A percentile compares a stretch with the other conserved stretches of the same genome.
These are phyloP conservation scores for Melanotaenia trifasciata DNA, from an alignment of 2,797 vertebrate species.

Conservation along the genomic window DNA sequence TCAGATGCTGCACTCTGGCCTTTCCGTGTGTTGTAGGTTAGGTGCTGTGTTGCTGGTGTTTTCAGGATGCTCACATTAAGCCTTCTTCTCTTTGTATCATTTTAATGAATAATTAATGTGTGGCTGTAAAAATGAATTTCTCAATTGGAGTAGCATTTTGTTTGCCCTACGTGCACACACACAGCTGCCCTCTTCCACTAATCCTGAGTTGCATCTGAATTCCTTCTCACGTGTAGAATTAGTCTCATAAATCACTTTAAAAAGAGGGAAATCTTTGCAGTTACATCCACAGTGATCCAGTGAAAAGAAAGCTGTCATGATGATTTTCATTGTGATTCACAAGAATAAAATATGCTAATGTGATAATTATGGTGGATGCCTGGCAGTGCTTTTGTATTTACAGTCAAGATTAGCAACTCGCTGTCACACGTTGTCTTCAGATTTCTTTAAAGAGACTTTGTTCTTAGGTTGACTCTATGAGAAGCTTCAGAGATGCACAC, in stretches of 20 bases:
- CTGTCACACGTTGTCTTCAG: constrained; percentile 12
- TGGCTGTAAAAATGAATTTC: constrained; percentile 37
- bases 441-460: constrained; percentile 40
- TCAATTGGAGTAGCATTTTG: constrained; percentile 5
- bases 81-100: constrained; percentile 35
- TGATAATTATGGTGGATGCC: constrained; percentile 75
- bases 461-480: constrained; percentile 20
- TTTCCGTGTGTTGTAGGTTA: constrained; percentile 16
- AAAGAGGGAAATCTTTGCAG: constrained; percentile 18
- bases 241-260: constrained; percentile 52
- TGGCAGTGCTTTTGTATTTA: constrained; percentile 70
- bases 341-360: constrained; percentile 82
- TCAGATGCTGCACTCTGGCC: not conserved
- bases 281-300: constrained; percentile 46
- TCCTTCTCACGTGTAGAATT: constrained; percentile 15
- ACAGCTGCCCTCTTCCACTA: constrained; percentile 4
- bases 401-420: constrained; percentile 55
- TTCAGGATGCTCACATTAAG: constrained; percentile 55
- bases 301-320: constrained; percentile 63
- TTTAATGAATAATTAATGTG: constrained; percentile 66
- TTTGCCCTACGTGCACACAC: not conserved
- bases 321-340: constrained; percentile 80
- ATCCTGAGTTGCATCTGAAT: constrained; percentile 10
- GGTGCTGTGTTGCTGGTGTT: constrained; percentile 33
- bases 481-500: constrained; percentile 18